These are phyloP conservation scores for Syrphus vitripennis DNA, from an alignment of 2,888 invertebrate genomes.

Conservation along the genomic window DNA sequence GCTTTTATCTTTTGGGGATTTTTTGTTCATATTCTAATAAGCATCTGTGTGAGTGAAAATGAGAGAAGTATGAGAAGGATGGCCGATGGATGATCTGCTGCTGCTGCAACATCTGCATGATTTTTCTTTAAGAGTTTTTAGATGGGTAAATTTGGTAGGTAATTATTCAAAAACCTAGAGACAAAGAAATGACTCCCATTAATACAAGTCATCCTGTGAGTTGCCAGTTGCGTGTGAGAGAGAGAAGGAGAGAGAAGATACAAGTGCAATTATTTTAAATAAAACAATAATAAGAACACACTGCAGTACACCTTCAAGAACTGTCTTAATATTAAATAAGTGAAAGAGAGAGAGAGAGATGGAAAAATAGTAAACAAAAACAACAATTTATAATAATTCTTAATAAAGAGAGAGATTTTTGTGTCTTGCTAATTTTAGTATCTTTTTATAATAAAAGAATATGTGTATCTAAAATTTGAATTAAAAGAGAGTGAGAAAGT, in stretches of 20 bases:
- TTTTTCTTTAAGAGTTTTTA: not conserved
- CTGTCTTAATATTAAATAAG: no score
- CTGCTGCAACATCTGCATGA: not conserved
- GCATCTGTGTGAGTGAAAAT: slow-evolving; percentile 5
- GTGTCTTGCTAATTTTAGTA: no score
- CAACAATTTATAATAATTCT: not conserved
- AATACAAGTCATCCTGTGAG: not conserved
- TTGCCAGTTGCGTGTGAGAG: no score
- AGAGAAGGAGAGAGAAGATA: not conserved
- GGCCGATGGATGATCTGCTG: not conserved
- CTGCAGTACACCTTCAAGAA: not conserved
- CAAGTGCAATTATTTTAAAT: slow-evolving; percentile 40
- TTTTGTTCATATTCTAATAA: slow-evolving; percentile 2
- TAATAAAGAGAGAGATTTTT: no score
- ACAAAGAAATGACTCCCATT: not conserved
- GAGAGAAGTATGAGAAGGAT: not conserved
- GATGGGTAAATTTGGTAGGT: not conserved
- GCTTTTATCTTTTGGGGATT: not conserved
- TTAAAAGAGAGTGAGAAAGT: no score
- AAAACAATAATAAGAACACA: slow-evolving; percentile 13
- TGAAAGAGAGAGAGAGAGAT: not conserved
- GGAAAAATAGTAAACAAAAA: not conserved
- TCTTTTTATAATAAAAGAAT: no score
- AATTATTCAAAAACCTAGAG: not conserved
- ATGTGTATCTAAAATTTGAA: no score